A percentile compares a stretch with the other conserved stretches of the same genome.
phyloP scores from a whole-genome alignment of 2,888 invertebrate species.

The Cheilosia variabilis region DNA sequence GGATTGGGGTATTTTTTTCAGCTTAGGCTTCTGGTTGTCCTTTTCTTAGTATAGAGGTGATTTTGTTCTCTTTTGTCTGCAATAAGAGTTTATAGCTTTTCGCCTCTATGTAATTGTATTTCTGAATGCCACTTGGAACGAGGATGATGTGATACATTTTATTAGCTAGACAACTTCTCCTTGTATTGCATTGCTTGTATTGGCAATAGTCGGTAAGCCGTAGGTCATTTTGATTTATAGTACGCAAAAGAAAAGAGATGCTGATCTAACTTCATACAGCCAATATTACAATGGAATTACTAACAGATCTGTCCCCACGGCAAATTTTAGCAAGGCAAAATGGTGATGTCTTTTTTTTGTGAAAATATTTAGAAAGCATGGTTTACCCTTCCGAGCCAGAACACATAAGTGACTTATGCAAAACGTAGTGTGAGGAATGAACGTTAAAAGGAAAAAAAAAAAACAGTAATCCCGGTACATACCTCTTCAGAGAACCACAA shows the following conservation, averaged over 20 bases:
- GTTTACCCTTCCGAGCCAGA: no score
- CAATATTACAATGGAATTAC: no score
- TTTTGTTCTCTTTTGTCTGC: slow-evolving; percentile 22
- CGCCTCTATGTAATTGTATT: slow-evolving; percentile 23
- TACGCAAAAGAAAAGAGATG: neutral
- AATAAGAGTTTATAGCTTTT: slow-evolving; percentile 23
- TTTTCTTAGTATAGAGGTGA: slow-evolving; percentile 15
- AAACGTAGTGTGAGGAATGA: no score
- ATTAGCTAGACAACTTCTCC: slow-evolving; percentile 63
- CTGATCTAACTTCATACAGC: no score
- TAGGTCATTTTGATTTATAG: neutral
- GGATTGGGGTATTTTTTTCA: slow-evolving; percentile 32
- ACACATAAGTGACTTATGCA: no score
- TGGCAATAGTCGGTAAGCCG: neutral
- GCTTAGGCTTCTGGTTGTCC: slow-evolving; percentile 32
- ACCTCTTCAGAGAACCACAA: no score
- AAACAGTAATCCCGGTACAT: no score
- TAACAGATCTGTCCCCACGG: no score
- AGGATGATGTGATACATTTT: slow-evolving; percentile 42
- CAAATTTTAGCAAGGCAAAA: no score
- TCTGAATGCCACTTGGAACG: slow-evolving; percentile 34
- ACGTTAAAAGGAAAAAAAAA: no score
- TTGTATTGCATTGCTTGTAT: neutral
- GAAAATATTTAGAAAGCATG: no score
- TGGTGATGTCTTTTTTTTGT: no score